A percentile compares a stretch with the other conserved stretches of the same genome.
Conservation (phyloP, 2,888 invertebrate species). For the Pyrgus malvae region DNA sequence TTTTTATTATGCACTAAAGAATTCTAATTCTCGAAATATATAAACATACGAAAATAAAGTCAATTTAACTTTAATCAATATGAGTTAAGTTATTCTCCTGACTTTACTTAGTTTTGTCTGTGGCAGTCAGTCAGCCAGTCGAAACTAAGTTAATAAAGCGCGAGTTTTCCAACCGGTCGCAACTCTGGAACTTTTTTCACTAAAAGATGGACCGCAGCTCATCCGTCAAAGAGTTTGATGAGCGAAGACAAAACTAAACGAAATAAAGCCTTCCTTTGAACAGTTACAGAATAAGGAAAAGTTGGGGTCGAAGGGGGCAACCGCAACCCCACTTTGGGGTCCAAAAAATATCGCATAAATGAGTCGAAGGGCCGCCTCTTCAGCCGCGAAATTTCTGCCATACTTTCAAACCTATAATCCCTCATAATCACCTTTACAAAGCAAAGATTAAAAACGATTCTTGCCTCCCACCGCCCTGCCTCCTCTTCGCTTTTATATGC, state of each 20-base stretch:
- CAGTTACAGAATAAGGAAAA: constrained; percentile 71
- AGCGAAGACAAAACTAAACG: constrained; percentile 63
- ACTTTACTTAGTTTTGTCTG: too few species aligned
- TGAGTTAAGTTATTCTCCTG: too few species aligned
- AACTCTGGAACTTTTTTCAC: neutral
- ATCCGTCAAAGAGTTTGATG: constrained; percentile 41
- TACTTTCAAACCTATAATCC: constrained; percentile 83
- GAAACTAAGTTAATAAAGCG: too few species aligned
- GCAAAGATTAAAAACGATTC: constrained; percentile 83
- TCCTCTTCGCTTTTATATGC: constrained; percentile 73
- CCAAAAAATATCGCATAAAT: constrained; percentile 77
- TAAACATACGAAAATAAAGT: too few species aligned
- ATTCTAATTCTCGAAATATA: too few species aligned
- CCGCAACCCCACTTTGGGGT: constrained; percentile 70
- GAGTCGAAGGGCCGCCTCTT: constrained; percentile 65
- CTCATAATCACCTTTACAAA: constrained; percentile 83
- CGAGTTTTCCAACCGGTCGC: too few species aligned
- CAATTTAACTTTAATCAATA: too few species aligned
- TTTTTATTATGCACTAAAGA: too few species aligned
- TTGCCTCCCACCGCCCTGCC: constrained; percentile 56
- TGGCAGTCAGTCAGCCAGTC: too few species aligned
- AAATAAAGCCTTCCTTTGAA: constrained; percentile 75
- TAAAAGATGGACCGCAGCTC: constrained; percentile 48
- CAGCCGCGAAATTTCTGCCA: constrained; percentile 78
- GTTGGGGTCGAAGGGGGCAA: constrained; percentile 64